Conservation (phyloP, 2,888 invertebrate genomes). For the Mongoloraphidia duomilia region DNA sequence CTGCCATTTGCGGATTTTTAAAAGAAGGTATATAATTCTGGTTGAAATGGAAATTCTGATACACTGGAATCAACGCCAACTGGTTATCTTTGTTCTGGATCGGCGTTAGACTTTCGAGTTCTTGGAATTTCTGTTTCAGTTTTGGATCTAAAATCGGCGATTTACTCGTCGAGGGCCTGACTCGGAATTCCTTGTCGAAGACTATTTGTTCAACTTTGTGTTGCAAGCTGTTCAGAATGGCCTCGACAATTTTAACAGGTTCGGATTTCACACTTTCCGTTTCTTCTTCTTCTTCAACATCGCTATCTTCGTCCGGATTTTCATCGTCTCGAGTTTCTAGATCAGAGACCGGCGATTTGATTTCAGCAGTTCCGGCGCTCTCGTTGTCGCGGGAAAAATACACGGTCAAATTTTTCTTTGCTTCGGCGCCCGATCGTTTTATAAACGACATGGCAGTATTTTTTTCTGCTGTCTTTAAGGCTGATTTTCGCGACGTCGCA, state of each 20-base stretch:
- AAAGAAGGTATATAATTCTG: conserved; percentile 7
- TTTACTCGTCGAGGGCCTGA: conserved; percentile 1
- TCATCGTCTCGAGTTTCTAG: not conserved
- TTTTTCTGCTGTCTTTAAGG: not conserved
- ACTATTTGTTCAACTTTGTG: conserved; percentile 15
- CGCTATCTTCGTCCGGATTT: not conserved
- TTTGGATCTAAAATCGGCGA: conserved; percentile 3
- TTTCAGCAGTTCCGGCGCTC: not conserved
- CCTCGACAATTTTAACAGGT: conserved; percentile 19
- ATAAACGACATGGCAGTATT: not conserved
- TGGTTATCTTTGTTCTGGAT: conserved; percentile 5
- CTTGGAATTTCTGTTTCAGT: not conserved
- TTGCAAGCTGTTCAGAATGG: conserved; percentile 17
- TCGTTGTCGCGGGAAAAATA: conserved; percentile 2
- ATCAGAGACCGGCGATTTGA: not conserved
- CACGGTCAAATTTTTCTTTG: conserved; percentile 3
- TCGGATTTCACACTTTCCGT: conserved; percentile 17
- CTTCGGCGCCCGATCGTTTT: not conserved
- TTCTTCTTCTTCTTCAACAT: conserved; percentile 9
- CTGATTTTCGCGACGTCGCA: conserved; percentile 2
- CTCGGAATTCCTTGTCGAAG: conserved; percentile 8
- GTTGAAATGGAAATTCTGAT: conserved; percentile 5
- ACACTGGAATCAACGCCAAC: conserved; percentile 5
- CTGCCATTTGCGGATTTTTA: conserved; percentile 26
- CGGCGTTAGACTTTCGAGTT: not conserved